A percentile compares a stretch with the other conserved stretches of the same genome.
Evolutionary conservation across 2,888 invertebrate genomes (phyloP).

Genomic region (Noctua fimbriata): DNA sequence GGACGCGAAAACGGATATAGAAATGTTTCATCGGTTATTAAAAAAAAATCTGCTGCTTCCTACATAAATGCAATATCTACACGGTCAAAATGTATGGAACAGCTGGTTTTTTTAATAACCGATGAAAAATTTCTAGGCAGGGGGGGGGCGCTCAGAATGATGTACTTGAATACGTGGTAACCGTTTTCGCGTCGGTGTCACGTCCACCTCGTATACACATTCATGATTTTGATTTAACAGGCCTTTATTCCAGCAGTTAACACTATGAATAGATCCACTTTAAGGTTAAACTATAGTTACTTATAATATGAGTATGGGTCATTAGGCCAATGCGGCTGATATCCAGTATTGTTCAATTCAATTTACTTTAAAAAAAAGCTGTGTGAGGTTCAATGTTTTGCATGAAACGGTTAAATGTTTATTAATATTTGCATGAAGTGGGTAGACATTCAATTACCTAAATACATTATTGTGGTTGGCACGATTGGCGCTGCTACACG

Average conservation of each 20-base stretch:
- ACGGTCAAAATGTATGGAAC: too few species aligned
- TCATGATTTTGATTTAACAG: neutral
- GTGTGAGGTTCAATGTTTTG: neutral
- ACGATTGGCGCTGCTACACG: neutral
- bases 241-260: neutral
- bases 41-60: too few species aligned
- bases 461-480: neutral
- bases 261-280: neutral
- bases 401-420: neutral
- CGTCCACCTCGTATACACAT: neutral
- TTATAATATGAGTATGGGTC: neutral
- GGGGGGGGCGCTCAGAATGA: too few species aligned
- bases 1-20: too few species aligned
- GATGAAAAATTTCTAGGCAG: too few species aligned
- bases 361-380: neutral
- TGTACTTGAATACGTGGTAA: too few species aligned
- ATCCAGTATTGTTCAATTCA: neutral
- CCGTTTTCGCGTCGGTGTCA: too few species aligned
- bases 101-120: too few species aligned
- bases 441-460: neutral
- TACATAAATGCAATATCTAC: too few species aligned
- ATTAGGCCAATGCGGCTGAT: neutral
- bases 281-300: neutral
- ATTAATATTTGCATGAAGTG: neutral
- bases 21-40: too few species aligned